Evolutionary conservation across 2,797 vertebrate genomes (phyloP).

Genomic region (Chanos chanos): DNA sequence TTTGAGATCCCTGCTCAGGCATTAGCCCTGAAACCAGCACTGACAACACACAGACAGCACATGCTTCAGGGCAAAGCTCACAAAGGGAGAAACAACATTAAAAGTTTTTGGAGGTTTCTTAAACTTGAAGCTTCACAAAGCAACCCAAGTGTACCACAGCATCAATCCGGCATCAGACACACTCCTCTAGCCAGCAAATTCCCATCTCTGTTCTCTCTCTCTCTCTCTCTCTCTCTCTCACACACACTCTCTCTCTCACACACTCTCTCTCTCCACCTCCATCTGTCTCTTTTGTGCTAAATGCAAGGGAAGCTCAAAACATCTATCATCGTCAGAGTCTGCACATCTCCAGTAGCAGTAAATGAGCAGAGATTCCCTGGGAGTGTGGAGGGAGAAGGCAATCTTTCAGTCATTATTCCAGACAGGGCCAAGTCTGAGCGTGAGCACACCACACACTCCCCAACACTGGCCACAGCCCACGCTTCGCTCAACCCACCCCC

Average conservation of each 20-base stretch:
- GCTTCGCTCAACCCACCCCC: neutral
- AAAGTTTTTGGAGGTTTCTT: constrained; percentile 34
- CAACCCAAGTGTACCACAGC: constrained; percentile 4
- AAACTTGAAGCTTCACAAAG: constrained; percentile 20
- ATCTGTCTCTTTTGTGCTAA: constrained; percentile 17
- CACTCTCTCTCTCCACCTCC: neutral
- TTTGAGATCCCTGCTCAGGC: neutral
- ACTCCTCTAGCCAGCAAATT: constrained; percentile 17
- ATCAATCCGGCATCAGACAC: constrained; percentile 27
- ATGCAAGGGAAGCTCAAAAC: constrained; percentile 29
- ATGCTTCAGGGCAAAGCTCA: constrained; percentile 17
- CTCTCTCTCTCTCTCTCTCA: constrained; percentile 32
- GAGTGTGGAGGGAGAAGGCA: constrained; percentile 28
- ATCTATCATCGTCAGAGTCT: constrained; percentile 42
- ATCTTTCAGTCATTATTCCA: constrained; percentile 38
- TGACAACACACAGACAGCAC: constrained; percentile 6
- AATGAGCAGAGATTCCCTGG: constrained; percentile 19
- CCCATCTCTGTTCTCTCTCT: constrained; percentile 1
- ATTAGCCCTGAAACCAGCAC: constrained; percentile 5
- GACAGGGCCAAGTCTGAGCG: constrained; percentile 27
- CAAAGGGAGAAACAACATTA: constrained; percentile 20
- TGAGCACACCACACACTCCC: constrained; percentile 14
- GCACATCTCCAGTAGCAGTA: constrained; percentile 13
- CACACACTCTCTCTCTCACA: constrained; percentile 38
- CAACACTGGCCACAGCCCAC: neutral